Evolutionary conservation across 2,113 vertebrate genomes (phyloP).

Genomic region (Zeus faber): DNA sequence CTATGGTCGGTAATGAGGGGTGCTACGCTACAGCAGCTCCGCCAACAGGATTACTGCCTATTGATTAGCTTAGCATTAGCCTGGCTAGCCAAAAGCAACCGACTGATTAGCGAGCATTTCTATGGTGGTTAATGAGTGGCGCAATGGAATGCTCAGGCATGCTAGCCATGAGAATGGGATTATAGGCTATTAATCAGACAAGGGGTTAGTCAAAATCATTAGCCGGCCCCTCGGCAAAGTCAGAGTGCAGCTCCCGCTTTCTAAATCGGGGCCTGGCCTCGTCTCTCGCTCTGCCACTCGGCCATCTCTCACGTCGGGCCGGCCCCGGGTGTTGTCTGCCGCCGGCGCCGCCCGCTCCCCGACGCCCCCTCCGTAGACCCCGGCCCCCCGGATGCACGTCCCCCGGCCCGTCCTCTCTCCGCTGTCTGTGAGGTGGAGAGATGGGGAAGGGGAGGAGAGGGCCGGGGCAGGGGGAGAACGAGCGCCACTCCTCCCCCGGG

Average conservation of each 20-base stretch:
- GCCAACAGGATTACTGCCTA: slow-evolving; percentile 66
- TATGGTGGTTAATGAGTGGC: slow-evolving; percentile 68
- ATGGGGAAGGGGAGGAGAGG: slow-evolving; percentile 21
- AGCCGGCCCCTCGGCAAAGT: slow-evolving; percentile 45
- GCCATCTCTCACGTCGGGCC: slow-evolving; percentile 1
- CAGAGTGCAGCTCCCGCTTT: slow-evolving; percentile 30
- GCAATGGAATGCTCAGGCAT: slow-evolving; percentile 43
- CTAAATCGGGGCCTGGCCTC: slow-evolving; percentile 48
- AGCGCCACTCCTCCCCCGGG: too few species aligned
- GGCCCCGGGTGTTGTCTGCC: slow-evolving; percentile 9
- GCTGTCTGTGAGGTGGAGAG: slow-evolving; percentile 15
- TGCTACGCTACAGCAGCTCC: slow-evolving; percentile 44
- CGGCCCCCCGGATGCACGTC: neutral
- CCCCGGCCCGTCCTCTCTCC: slow-evolving; percentile 16
- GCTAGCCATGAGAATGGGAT: slow-evolving; percentile 67
- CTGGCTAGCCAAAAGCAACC: slow-evolving; percentile 38
- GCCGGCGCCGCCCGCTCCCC: neutral
- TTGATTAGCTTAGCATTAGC: slow-evolving; percentile 72
- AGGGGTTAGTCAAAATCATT: slow-evolving; percentile 53
- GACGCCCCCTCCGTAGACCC: neutral
- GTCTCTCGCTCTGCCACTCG: neutral
- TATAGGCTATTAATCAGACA: slow-evolving; percentile 71
- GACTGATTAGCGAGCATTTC: slow-evolving; percentile 68
- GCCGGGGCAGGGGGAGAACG: too few species aligned
- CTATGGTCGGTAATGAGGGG: slow-evolving; percentile 68